A percentile compares a stretch with the other conserved stretches of the same genome.
phyloP scores from a whole-genome alignment of 2,797 vertebrate genomes.

The Pipistrellus kuhlii region DNA sequence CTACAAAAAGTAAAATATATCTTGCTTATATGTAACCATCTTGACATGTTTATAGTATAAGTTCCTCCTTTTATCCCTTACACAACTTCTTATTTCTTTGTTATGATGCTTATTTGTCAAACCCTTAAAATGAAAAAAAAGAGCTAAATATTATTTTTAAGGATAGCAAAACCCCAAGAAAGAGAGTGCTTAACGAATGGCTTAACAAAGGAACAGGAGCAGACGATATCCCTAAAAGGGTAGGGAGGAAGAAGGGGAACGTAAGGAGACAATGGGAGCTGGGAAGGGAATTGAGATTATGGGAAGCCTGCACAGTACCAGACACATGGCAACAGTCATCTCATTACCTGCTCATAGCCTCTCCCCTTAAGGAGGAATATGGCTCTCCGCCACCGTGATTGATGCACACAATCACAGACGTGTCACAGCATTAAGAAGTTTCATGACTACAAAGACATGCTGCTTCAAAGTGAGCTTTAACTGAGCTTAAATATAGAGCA shows the following conservation, averaged over 20 bases:
- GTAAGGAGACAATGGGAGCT: neutral
- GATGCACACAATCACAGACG: conserved; percentile 35
- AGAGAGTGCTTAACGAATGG: neutral
- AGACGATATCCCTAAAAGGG: neutral
- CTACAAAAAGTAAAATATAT: neutral
- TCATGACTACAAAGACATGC: conserved; percentile 49
- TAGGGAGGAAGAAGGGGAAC: neutral
- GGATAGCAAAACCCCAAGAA: neutral
- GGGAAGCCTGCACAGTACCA: neutral
- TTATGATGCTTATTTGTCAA: neutral
- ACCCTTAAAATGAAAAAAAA: neutral
- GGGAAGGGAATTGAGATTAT: neutral
- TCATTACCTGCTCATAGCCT: neutral
- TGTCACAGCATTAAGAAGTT: conserved; percentile 56
- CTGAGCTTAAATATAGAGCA: conserved; percentile 69
- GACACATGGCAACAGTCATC: neutral
- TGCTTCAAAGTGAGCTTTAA: conserved; percentile 62
- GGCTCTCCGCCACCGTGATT: conserved; percentile 23
- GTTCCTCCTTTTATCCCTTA: neutral
- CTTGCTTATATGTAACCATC: neutral
- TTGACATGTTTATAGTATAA: neutral
- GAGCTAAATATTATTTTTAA: conserved; percentile 15
- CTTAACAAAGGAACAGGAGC: neutral
- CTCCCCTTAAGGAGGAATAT: neutral
- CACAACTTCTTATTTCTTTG: neutral